Base-by-base conservation (phyloP, 2,797 vertebrate species). In the Pseudochaenichthys georgianus region DNA sequence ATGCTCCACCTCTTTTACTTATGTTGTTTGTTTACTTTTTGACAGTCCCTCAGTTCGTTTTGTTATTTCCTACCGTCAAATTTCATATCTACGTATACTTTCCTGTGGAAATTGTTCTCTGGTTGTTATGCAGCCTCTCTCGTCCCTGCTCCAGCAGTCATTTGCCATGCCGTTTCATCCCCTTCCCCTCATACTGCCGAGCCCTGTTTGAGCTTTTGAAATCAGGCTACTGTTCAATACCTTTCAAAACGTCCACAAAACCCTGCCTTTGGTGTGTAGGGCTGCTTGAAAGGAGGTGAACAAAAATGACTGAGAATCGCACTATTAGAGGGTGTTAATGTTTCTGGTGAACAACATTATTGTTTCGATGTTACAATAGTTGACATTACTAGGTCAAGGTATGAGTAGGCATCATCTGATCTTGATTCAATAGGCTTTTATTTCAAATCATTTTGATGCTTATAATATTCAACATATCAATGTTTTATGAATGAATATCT, bases 151-250 rank as follows among this genome's bases (percentile, higher is more conserved):
- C 86, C 75, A 67, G 47, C 82, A 43, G 64, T 89, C 87, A 92
- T 93, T 90, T 91, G 77, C 77, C 77, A 92, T 93, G 90, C 92
- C 8, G 79, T 93, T 93, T 93, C 87, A 94, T 93, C 88, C 81
- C 80, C 64, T 12, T 78, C 76, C 74, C 63, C 75, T 78, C 85
- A 69, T 64, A 58, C 77, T 68, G 77, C 59, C 1, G 46, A 83
- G 78, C 82, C 66, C 65, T 50, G 66, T 86, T 92, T 87, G 85
- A 91, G 88, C 82, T 86, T 86, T 88, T 87, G 76, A 87, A 84
- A 83, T 85, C 75, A 55, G 66, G 60, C 80, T 80, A 74, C 79
- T 72, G 47, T 86, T 86, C 52, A 64, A 8, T 65, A 71, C 65
- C 57, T 77, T 85, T 84, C 65, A 66, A 70, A 81, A 66, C 16